These are phyloP conservation scores for Oreochromis aureus DNA, from an alignment of 2,113 vertebrate species.

Conservation along the genomic window DNA sequence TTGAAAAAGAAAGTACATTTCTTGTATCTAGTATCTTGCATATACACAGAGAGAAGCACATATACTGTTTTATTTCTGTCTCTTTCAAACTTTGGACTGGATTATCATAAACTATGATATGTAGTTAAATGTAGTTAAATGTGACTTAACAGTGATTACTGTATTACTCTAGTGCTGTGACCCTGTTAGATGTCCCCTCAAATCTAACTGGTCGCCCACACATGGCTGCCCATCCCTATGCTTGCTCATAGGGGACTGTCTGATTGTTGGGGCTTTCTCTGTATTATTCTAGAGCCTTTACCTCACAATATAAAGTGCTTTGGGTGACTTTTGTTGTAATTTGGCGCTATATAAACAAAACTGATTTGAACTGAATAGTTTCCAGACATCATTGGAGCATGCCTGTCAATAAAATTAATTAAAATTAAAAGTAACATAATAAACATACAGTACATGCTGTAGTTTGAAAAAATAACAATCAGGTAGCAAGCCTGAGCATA, in stretches of 20 bases:
- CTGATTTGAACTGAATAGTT: neutral
- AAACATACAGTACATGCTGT: neutral
- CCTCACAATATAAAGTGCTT: neutral
- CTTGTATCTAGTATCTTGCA: neutral
- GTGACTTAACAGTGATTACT: neutral
- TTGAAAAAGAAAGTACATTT: constrained; percentile 12
- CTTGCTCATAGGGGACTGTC: neutral
- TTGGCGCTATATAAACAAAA: neutral
- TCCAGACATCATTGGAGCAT: neutral
- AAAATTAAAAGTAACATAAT: neutral
- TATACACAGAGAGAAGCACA: neutral
- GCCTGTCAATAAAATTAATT: neutral
- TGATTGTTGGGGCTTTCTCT: neutral
- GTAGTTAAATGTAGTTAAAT: neutral
- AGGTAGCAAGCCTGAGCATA: neutral
- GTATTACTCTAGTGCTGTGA: neutral
- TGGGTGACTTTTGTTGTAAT: neutral
- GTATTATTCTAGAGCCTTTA: neutral
- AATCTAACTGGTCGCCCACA: neutral
- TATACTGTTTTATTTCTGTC: neutral
- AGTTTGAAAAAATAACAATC: neutral
- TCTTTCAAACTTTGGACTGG: neutral
- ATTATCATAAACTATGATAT: neutral
- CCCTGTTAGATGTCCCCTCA: neutral
- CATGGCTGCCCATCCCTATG: neutral